These are phyloP conservation scores for Cheumatopsyche charites DNA, from an alignment of 1,140 invertebrate species.

Conservation along the genomic window DNA sequence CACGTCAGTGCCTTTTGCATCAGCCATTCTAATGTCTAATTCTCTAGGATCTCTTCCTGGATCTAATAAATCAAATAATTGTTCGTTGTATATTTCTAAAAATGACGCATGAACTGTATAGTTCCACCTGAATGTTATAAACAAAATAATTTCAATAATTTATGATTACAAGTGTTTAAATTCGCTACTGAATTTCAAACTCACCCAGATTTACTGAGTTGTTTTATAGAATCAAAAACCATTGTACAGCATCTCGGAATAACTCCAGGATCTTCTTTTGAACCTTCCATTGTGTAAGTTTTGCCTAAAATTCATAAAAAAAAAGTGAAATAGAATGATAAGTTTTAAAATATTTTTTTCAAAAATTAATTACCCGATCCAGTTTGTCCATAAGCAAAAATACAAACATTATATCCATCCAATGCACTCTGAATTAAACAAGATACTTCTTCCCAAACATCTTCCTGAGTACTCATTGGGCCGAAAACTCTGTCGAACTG, in stretches of 20 bases:
- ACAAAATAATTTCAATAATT: neutral
- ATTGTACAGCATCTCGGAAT: slow-evolving; percentile 75
- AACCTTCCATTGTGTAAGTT: slow-evolving; percentile 66
- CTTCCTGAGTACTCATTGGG: slow-evolving; percentile 43
- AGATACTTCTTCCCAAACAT: slow-evolving; percentile 51
- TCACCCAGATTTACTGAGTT: slow-evolving; percentile 50
- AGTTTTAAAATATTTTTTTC: too few species aligned
- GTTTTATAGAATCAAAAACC: slow-evolving; percentile 71
- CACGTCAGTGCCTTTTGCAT: slow-evolving; percentile 65
- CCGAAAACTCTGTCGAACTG: slow-evolving; percentile 47
- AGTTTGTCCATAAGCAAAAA: slow-evolving; percentile 83
- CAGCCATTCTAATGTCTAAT: slow-evolving; percentile 66
- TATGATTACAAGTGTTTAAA: too few species aligned
- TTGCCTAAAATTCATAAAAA: slow-evolving; percentile 63
- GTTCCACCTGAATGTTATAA: slow-evolving; percentile 69
- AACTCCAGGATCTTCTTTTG: slow-evolving; percentile 62
- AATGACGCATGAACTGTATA: slow-evolving; percentile 78
- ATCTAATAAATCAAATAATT: slow-evolving; percentile 72
- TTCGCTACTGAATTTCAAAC: slow-evolving; percentile 2
- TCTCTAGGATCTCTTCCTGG: slow-evolving; percentile 55
- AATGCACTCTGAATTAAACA: slow-evolving; percentile 67
- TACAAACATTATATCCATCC: slow-evolving; percentile 82
- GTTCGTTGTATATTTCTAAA: slow-evolving; percentile 83
- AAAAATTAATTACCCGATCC: slow-evolving; percentile 60
- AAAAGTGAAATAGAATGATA: too few species aligned